Percentiles rank a stretch among this genome's conserved stretches.
Evolutionary conservation across 2,797 vertebrate genomes (phyloP).

Genomic region (Emydoidea blandingii): DNA sequence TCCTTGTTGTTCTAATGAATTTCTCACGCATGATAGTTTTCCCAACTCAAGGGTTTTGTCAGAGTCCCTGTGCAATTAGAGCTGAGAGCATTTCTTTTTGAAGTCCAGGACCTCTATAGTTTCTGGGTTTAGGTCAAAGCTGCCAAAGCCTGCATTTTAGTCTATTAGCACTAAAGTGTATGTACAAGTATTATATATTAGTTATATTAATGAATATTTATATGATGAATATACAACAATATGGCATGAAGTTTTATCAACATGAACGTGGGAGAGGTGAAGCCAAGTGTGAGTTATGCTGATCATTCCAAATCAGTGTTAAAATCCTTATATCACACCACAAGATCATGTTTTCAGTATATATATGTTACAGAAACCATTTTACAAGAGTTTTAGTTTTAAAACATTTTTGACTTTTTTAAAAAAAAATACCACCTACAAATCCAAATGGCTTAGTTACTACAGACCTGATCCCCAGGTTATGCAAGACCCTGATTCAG

Average conservation of each 20-base stretch:
- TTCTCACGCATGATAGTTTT: conserved; percentile 55
- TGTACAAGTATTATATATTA: neutral
- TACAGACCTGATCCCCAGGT: neutral
- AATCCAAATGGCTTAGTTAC: no score
- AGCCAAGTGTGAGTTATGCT: neutral
- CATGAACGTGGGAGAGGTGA: neutral
- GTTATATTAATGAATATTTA: no score
- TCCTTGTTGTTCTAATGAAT: conserved; percentile 21
- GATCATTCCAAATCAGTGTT: neutral
- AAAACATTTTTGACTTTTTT: neutral
- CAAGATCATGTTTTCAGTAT: neutral
- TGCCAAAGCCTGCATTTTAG: neutral
- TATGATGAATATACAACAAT: neutral
- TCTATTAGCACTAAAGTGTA: neutral
- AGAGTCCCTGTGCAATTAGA: conserved; percentile 18
- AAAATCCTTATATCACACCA: neutral
- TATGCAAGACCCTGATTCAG: neutral
- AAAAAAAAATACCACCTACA: neutral
- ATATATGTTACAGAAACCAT: neutral
- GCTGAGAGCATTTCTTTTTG: neutral
- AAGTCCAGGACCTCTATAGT: neutral
- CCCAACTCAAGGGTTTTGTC: conserved; percentile 11
- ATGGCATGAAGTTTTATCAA: neutral
- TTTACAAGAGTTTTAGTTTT: neutral
- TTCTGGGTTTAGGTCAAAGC: conserved; percentile 20